Evolutionary conservation across 2,888 invertebrate species (phyloP), one percentile per base, ranked within the genome.

Genomic region (Gonocerus acuteangulatus): DNA sequence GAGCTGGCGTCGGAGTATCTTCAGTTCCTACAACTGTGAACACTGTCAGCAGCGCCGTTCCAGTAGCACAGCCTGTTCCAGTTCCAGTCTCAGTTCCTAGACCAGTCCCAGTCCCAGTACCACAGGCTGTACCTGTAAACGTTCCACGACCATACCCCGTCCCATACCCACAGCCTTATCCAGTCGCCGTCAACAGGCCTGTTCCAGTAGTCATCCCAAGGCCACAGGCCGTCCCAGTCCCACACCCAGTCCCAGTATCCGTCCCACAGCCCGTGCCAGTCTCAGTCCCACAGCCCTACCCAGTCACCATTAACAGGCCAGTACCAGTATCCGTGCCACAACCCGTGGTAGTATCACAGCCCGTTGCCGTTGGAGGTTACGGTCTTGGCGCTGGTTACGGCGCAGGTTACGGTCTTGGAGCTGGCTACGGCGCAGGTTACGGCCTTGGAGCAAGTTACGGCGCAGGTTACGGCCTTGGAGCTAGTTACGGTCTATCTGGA

Each of bases 191-290:
- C 0, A 78, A 80, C 0, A 78, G 78, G 61, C 79, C 80, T 9
- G 78, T 79, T 44, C 73, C 74, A 1, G 78, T 77, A 58, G 73
- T 71, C 47, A 75, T 75, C n/a, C 39, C 39, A 47, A 78, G 4
- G 76, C 80, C 0, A 74, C 47, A 47, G 47, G 18, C 47, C 4
- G 47, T 47, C 3, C 19, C 22, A 18, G 47, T 47, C 21, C 47
- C 47, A 47, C 47, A 47, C 4, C 79, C 80, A 7, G 77, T 79
- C 44, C 73, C 74, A 1, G 78, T 77, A 59, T 73, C 71, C 48
- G 75, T 75, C 0, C 78, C 80, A 0, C 78, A 78, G 61, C 79
- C 80, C 6, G 77, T 79, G 39, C 73, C 74, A 1, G 78, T 77
- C 54, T 73, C 71, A 45, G 75, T 75, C 0, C 79, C 80, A 0